These are phyloP conservation scores for Hybognathus amarus DNA, from an alignment of 2,797 vertebrate genomes.

Conservation along the genomic window DNA sequence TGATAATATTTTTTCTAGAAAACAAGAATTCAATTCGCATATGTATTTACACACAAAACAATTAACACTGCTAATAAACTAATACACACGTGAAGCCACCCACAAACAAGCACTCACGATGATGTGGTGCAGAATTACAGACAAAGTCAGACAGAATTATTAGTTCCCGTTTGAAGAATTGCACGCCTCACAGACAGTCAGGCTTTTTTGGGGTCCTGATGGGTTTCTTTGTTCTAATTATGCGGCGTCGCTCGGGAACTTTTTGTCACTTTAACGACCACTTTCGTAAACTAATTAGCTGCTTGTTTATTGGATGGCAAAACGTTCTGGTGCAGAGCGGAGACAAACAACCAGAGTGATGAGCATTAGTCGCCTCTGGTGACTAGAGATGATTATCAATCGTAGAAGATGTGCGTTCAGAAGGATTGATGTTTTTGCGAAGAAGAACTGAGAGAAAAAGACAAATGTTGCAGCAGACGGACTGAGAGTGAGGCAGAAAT, in stretches of 20 bases:
- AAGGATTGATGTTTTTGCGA: slow-evolving; percentile 11
- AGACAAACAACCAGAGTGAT: slow-evolving; percentile 21
- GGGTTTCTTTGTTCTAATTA: slow-evolving; percentile 15
- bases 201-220: slow-evolving; percentile 15
- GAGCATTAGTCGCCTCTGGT: slow-evolving; percentile 6
- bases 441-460: slow-evolving; percentile 20
- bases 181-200: slow-evolving; percentile 7
- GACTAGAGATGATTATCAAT: slow-evolving; percentile 22
- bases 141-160: slow-evolving; percentile 28
- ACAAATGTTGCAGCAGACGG: slow-evolving; percentile 44
- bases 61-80: not conserved
- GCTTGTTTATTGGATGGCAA: slow-evolving; percentile 16
- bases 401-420: not conserved
- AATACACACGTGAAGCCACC: not conserved
- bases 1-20: slow-evolving; percentile 19
- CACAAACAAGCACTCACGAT: slow-evolving; percentile 4
- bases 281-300: slow-evolving; percentile 24
- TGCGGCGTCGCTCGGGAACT: not conserved
- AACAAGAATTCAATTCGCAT: not conserved
- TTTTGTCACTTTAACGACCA: not conserved
- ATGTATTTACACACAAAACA: slow-evolving; percentile 18
- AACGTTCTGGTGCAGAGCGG: not conserved
- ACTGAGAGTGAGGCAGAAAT: slow-evolving; percentile 19
- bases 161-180: not conserved
- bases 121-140: slow-evolving; percentile 7